These are phyloP conservation scores for Aspidapion aeneum DNA, from an alignment of 2,888 invertebrate species.

Conservation along the genomic window DNA sequence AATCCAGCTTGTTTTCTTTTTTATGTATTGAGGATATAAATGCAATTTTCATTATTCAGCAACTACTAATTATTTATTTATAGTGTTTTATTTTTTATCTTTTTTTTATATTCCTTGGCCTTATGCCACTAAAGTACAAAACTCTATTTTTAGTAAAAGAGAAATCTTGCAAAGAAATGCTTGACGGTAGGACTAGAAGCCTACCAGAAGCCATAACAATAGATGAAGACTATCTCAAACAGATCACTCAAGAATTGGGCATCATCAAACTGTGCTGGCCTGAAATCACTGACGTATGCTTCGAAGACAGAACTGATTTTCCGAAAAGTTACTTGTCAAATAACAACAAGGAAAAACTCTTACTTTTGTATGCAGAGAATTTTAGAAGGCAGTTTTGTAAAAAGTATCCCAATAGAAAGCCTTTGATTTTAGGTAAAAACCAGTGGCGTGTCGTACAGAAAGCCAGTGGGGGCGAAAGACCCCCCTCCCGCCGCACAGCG, in stretches of 20 bases:
- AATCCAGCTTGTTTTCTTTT: too few species aligned
- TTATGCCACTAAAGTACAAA: too few species aligned
- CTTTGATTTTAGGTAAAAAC: slow-evolving; percentile 45
- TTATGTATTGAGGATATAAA: too few species aligned
- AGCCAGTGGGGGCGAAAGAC: too few species aligned
- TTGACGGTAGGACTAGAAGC: background rate
- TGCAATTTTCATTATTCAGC: too few species aligned
- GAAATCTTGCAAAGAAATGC: background rate
- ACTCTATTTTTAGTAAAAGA: too few species aligned
- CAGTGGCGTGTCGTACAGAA: too few species aligned
- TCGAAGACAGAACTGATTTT: slow-evolving; percentile 57
- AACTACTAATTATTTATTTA: too few species aligned
- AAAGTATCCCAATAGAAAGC: slow-evolving; percentile 58
- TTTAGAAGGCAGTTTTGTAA: slow-evolving; percentile 67
- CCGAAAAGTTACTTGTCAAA: slow-evolving; percentile 64
- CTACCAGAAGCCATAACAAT: slow-evolving; percentile 40
- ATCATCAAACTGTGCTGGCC: slow-evolving; percentile 65
- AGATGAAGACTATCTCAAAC: slow-evolving; percentile 54
- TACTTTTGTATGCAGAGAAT: slow-evolving; percentile 73
- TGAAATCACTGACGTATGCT: slow-evolving; percentile 52
- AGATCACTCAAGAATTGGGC: slow-evolving; percentile 58
- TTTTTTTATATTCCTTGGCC: too few species aligned
- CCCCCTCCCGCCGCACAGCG: too few species aligned
- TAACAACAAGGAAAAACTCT: slow-evolving; percentile 64
- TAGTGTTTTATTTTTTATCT: too few species aligned